Evolutionary conservation across 2,113 vertebrate genomes (phyloP), one percentile per base, ranked within the genome.

Genomic region (Rhagologus leucostigma): DNA sequence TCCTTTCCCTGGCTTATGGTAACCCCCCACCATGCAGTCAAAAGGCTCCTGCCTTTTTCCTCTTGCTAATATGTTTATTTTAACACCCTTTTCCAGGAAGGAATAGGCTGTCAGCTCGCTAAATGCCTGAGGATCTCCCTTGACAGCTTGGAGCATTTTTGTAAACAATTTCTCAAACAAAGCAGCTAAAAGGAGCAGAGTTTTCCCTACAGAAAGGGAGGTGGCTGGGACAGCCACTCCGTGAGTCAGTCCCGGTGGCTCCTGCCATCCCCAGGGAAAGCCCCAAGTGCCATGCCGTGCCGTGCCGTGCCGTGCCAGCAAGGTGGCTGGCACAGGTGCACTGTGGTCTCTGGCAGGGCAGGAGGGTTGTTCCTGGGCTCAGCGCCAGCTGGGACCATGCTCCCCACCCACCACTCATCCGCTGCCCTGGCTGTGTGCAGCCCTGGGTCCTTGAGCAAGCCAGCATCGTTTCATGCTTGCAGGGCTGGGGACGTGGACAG

Each of bases 101-200:
- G 96, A 88, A 88, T 27, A 84, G 92, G 91, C 89, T 94, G 93
- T 77, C 93, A 89, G 94, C 92, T 90, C n/a, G 64, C 56, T 89
- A 60, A 70, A 55, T 89, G 76, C 82, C 82, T 77, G 70, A 90
- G 92, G 81, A 93, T 89, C 95, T 94, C 91, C 95, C 95, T 42
- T 69, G 71, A 84, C 83, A 85, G 92, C 86, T 69, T 83, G 96
- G 85, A 96, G 95, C 79, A 15, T 81, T 96, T 95, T 81, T 90
- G 96, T 96, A 95, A 96, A 96, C 92, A 91, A 71, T 85, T 91
- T 70, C 91, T 95, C 90, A 89, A 91, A 96, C 87, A 97, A 96
- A 97, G 90, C 93, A 75, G 81, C 75, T 62, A 59, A 82, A 95
- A 89, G 57, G 47, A 90, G 86, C 12, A 9, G 73, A 86, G 27